Base-by-base conservation (phyloP, 2,888 invertebrate genomes). In the Coenonympha glycerion region DNA sequence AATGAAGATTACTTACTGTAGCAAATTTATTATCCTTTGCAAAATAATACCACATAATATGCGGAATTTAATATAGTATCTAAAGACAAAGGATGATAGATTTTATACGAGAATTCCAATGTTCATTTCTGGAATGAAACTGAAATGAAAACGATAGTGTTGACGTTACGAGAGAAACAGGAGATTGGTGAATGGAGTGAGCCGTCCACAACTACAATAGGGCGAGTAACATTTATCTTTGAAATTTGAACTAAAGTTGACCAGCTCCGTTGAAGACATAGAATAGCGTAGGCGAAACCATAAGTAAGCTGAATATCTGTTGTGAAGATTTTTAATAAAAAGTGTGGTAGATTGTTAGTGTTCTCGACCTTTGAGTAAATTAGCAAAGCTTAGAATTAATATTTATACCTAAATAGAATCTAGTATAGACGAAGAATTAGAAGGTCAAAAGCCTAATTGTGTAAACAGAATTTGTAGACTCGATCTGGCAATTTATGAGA, bases 211-310 rank as follows among this genome's bases (percentile, higher is more conserved):
- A 63, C 84, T 73, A 58, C 64, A 69, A 69, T 84, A 85, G 85
- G 86, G 87, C 87, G 86, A 87, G 87, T 87, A 87, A 87, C 64
- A 59, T 79, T 83, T 79, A 71, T 68, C 71, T 78, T 76, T 76
- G 71, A 81, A 79, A 75, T 59, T 58, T 58, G 52, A 74, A 79
- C 76, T 65, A 64, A 66, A 72, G 69, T 79, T 81, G 69, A 71
- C 71, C 68, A 70, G 66, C 68, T 68, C 69, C 61, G 64, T 77
- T 78, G 68, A 66, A 66, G 58, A 70, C 57, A 69, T 86, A 85
- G 85, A 71, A 76, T 85, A 85, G 85, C 59, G 69, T 83, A 80
- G 73, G 73, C 65, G 64, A 69, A 61, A 56, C 63, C 64, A 69
- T 73, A 65, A 63, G 65, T 70, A 68, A 61, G 69, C 69, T 71